These are phyloP conservation scores for Minunthozetes semirufus DNA, from an alignment of 2,888 invertebrate genomes.

Conservation along the genomic window DNA sequence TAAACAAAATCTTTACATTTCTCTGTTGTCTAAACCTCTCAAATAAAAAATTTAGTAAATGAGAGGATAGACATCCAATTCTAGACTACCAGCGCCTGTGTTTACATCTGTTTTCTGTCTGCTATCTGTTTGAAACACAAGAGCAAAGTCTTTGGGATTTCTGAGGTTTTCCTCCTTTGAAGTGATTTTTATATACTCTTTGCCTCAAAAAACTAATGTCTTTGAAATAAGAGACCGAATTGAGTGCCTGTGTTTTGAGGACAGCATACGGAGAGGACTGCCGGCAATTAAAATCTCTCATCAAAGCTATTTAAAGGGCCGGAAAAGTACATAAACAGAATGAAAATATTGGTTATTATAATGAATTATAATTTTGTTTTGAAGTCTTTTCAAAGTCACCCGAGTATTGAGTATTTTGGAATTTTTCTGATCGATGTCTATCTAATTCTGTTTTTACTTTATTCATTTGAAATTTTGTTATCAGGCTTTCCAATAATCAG, in stretches of 20 bases:
- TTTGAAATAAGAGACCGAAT: not conserved
- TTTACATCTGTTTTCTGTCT: constrained; percentile 26
- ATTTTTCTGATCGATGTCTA: too few species aligned
- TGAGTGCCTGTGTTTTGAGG: not conserved
- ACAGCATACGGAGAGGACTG: not conserved
- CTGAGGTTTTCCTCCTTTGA: too few species aligned
- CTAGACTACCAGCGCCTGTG: not conserved
- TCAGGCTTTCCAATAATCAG: too few species aligned
- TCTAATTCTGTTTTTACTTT: too few species aligned
- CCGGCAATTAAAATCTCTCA: constrained; percentile 5
- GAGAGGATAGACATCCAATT: not conserved
- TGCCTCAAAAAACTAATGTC: not conserved
- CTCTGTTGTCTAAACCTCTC: not conserved
- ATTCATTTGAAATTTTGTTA: too few species aligned
- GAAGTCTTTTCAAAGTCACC: not conserved
- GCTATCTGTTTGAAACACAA: not conserved
- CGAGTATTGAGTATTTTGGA: too few species aligned
- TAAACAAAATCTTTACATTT: not conserved
- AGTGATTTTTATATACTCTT: too few species aligned
- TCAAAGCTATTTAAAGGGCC: not conserved
- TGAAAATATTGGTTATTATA: not conserved
- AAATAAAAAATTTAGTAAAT: not conserved
- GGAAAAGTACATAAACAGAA: not conserved
- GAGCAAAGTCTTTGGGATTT: not conserved
- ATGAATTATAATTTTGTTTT: not conserved